Evolutionary conservation across 2,888 invertebrate genomes (phyloP).

Genomic region (Hartigia nigra): DNA sequence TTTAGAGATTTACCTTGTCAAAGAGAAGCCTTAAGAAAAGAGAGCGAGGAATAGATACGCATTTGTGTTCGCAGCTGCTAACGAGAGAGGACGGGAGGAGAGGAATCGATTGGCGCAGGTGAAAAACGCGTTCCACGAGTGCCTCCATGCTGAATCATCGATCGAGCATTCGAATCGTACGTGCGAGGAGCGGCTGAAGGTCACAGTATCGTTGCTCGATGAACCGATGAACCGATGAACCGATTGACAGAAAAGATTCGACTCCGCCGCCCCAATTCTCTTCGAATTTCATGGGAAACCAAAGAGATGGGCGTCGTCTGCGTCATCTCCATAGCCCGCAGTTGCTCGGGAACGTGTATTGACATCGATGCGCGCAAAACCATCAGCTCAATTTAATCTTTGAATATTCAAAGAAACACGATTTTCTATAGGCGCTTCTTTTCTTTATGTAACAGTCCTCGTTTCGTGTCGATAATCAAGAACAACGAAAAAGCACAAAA

Average conservation of each 20-base stretch:
- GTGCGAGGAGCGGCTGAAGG: neutral
- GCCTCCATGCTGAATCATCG: neutral
- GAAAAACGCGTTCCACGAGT: neutral
- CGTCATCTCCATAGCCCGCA: neutral
- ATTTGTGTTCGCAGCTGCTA: neutral
- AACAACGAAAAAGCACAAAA: neutral
- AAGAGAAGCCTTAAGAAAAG: neutral
- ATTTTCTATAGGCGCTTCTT: neutral
- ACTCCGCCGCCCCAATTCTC: neutral
- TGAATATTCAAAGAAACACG: neutral
- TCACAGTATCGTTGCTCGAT: neutral
- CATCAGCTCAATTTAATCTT: neutral
- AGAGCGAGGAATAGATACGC: neutral
- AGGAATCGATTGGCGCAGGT: neutral
- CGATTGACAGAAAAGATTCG: neutral
- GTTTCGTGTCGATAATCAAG: conserved; percentile 2
- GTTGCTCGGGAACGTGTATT: neutral
- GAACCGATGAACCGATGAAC: neutral
- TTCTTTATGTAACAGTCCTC: neutral
- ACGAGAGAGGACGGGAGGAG: neutral
- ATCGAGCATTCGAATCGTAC: neutral
- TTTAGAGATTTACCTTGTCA: neutral
- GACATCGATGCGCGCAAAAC: neutral
- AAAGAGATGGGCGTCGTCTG: neutral
- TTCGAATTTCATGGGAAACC: neutral